Percentiles rank a stretch among this genome's conserved stretches.
Conservation (phyloP, 1,140 invertebrate species). For the Drosophila kepulauana region DNA sequence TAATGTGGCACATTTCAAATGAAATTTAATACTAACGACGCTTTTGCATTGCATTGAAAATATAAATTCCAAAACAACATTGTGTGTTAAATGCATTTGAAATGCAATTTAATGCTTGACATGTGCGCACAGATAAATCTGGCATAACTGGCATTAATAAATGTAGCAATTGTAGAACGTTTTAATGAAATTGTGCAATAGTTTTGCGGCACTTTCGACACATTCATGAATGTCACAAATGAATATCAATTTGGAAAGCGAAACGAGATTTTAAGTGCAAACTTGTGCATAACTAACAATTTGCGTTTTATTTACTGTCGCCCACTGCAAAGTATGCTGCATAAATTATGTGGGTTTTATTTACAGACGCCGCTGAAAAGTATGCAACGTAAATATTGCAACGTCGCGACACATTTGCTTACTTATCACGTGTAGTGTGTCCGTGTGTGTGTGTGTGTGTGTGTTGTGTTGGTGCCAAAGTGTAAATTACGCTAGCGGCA, state of each 20-base stretch:
- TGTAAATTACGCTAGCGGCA: slow-evolving; percentile 41
- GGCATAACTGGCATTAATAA: no score
- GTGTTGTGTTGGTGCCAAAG: slow-evolving; percentile 25
- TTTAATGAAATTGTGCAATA: no score
- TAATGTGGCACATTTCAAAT: background rate
- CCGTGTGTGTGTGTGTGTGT: background rate
- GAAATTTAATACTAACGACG: background rate
- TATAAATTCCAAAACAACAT: no score
- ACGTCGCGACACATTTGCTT: slow-evolving; percentile 6
- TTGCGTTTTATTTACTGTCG: slow-evolving; percentile 8
- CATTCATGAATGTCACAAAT: no score
- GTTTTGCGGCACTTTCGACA: no score
- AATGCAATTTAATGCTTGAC: no score
- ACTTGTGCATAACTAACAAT: background rate
- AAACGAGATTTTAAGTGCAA: background rate
- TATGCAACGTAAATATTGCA: slow-evolving; percentile 32
- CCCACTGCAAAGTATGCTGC: slow-evolving; percentile 30
- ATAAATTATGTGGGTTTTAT: background rate
- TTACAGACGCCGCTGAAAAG: slow-evolving; percentile 10
- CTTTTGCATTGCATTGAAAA: background rate
- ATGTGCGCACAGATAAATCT: no score
- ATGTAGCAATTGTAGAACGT: no score
- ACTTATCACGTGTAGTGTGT: background rate
- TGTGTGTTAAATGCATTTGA: no score
- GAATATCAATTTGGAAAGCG: no score